phyloP scores from a whole-genome alignment of 2,113 vertebrate species.

The Heliornis fulica region DNA sequence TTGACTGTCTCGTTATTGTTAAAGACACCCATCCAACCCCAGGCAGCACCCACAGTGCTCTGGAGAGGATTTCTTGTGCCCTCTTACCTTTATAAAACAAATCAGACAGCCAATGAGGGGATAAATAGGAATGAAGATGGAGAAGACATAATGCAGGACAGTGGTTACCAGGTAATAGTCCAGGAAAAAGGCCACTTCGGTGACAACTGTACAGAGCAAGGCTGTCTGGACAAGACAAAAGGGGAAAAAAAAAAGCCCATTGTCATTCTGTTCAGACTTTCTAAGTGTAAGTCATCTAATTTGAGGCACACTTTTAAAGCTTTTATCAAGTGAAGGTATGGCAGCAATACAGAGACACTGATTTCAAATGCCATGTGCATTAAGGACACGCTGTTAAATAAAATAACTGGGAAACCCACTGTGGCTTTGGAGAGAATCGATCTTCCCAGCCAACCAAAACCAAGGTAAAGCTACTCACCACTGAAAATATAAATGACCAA shows the following conservation, averaged over 20 bases:
- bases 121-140: slow-evolving; percentile 88
- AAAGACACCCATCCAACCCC: not conserved
- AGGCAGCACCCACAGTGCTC: accelerated
- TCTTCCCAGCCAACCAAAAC: not conserved
- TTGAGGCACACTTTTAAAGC: not conserved
- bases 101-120: slow-evolving; percentile 92
- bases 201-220: slow-evolving; percentile 70
- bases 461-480: slow-evolving; percentile 80
- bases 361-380: not conserved
- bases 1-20: accelerated
- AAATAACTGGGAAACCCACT: not conserved
- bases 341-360: not conserved
- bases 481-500: slow-evolving; percentile 91
- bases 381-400: not conserved
- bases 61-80: not conserved
- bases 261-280: not conserved
- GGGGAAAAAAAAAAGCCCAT: not conserved
- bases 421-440: not conserved
- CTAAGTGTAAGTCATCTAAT: accelerated
- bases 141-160: slow-evolving; percentile 84
- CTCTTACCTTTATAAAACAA: slow-evolving; percentile 88
- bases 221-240: slow-evolving; percentile 63
- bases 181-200: slow-evolving; percentile 80
- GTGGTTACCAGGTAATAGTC: slow-evolving; percentile 69
- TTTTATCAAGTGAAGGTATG: not conserved